These are phyloP conservation scores for Episyrphus balteatus DNA, from an alignment of 1,140 invertebrate genomes.

Conservation along the genomic window DNA sequence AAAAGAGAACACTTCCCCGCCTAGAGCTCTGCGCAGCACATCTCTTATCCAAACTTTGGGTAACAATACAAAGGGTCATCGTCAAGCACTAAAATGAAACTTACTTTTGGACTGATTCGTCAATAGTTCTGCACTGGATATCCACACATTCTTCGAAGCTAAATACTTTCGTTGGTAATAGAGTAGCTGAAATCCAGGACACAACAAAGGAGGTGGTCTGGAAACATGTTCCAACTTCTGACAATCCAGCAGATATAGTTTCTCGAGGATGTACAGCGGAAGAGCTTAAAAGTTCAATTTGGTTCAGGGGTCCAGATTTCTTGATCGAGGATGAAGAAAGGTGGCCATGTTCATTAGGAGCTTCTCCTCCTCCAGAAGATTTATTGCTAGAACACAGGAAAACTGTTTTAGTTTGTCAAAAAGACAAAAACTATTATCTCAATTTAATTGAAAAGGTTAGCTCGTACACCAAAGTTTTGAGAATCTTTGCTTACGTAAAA, in stretches of 20 bases:
- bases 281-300: too few species aligned
- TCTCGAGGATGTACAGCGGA: too few species aligned
- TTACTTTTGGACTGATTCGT: conserved; percentile 1
- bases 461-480: not conserved
- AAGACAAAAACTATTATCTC: conserved; percentile 6
- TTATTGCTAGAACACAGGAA: too few species aligned
- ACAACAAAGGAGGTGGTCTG: conserved; percentile 13
- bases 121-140: conserved; percentile 1
- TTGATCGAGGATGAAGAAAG: conserved; percentile 14
- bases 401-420: not conserved
- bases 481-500: not conserved
- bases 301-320: too few species aligned
- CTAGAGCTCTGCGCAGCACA: too few species aligned
- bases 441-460: not conserved
- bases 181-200: conserved; percentile 14
- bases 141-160: conserved; percentile 3
- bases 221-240: conserved; percentile 14
- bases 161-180: conserved; percentile 19
- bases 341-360: conserved; percentile 2
- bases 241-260: too few species aligned
- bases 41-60: too few species aligned
- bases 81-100: not conserved
- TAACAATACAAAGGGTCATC: too few species aligned
- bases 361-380: too few species aligned
- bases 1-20: not conserved